Conservation (phyloP, 2,113 vertebrate genomes). For the Corydoras sp. region DNA sequence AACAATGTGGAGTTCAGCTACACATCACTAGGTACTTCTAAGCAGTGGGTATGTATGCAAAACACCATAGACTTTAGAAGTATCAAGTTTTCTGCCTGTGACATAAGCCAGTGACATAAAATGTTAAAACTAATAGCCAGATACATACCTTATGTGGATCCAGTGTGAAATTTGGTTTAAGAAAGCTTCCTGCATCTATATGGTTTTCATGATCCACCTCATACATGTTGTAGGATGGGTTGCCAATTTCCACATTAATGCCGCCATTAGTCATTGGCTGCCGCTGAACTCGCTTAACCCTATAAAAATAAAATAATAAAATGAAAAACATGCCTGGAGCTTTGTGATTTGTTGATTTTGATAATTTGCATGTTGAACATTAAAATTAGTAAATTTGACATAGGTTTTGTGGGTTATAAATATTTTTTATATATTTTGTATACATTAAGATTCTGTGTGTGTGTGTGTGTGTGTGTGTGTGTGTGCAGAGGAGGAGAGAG, state of each 20-base stretch:
- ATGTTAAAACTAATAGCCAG: neutral
- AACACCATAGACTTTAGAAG: no score
- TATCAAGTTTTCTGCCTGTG: no score
- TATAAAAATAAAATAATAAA: constrained; percentile 44
- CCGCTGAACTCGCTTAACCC: constrained; percentile 91
- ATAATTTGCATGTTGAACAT: neutral
- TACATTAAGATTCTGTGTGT: no score
- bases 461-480: neutral
- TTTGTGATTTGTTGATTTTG: neutral
- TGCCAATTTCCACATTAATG: constrained; percentile 96
- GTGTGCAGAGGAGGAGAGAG: neutral
- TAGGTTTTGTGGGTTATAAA: no score
- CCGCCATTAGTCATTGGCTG: constrained; percentile 96
- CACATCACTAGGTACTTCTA: no score
- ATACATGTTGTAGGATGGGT: constrained; percentile 98
- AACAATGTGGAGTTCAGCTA: no score
- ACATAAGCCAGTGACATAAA: no score
- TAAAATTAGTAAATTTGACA: neutral
- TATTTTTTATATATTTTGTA: no score
- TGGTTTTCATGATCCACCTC: constrained; percentile 94
- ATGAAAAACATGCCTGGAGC: neutral
- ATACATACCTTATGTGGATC: constrained; percentile 86
- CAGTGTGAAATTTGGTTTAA: constrained; percentile 87
- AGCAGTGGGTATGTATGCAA: no score
- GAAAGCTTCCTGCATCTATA: constrained; percentile 79